Percentiles rank a stretch among this genome's conserved stretches.
These are phyloP conservation scores for Lepus oiostolus DNA, from an alignment of 2,797 vertebrate genomes.

Conservation along the genomic window DNA sequence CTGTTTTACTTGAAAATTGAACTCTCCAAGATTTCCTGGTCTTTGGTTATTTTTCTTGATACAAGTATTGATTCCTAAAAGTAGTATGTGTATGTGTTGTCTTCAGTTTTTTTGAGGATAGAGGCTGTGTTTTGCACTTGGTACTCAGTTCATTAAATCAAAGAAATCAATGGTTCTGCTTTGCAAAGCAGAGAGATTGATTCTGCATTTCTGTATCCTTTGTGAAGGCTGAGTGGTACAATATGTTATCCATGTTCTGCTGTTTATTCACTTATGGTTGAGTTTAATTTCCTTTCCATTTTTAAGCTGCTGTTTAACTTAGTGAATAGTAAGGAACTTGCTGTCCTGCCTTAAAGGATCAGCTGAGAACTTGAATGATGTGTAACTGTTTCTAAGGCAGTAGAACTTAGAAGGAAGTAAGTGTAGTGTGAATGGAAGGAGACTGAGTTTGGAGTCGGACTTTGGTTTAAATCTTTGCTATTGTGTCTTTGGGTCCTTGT, in stretches of 20 bases:
- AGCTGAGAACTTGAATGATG: neutral
- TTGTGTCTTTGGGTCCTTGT: neutral
- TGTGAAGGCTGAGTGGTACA: neutral
- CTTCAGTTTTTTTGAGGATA: slow-evolving; percentile 21
- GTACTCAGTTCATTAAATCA: neutral
- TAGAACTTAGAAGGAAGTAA: neutral
- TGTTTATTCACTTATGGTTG: neutral
- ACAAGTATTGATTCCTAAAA: neutral
- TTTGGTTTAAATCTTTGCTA: neutral
- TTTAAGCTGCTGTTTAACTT: slow-evolving; percentile 20
- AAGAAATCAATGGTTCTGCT: neutral
- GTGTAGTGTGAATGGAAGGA: neutral
- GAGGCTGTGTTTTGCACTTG: neutral
- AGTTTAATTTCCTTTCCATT: neutral
- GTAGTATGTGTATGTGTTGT: neutral
- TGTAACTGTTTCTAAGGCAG: neutral
- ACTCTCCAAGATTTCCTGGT: neutral
- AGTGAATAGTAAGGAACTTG: neutral
- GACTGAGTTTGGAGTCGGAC: neutral
- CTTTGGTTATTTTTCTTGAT: slow-evolving; percentile 11
- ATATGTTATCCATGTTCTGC: neutral
- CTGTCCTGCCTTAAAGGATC: neutral
- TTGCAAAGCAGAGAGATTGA: neutral
- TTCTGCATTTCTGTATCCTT: neutral
- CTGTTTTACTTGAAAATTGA: slow-evolving; percentile 11